phyloP scores from a whole-genome alignment of 2,888 invertebrate species.

The Petrolisthes cinctipes region DNA sequence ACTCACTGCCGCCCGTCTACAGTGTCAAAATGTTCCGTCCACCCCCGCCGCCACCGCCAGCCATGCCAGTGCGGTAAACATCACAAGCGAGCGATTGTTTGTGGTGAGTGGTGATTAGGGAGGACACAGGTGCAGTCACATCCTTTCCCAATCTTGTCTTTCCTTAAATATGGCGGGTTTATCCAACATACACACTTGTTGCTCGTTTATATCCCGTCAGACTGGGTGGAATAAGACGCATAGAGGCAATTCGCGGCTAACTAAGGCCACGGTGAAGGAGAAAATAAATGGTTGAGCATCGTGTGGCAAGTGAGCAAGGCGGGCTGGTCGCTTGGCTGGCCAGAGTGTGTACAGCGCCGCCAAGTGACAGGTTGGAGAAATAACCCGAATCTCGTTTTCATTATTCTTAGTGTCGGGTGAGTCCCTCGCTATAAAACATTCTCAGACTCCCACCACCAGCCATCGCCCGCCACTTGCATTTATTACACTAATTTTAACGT shows the following conservation, averaged over 20 bases:
- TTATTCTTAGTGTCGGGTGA: constrained; percentile 27
- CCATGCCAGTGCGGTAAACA: constrained; percentile 33
- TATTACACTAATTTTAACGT: background rate
- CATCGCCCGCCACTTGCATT: background rate
- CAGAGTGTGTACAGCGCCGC: constrained; percentile 41
- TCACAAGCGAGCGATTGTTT: constrained; percentile 38
- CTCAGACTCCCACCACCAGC: background rate
- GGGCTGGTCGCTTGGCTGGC: constrained; percentile 29
- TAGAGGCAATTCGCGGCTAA: no score
- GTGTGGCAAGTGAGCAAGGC: constrained; percentile 9
- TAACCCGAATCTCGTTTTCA: constrained; percentile 42
- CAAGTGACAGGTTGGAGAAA: constrained; percentile 42
- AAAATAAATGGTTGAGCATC: background rate
- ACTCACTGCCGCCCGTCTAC: background rate
- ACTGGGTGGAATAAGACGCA: no score
- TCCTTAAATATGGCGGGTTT: background rate
- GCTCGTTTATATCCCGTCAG: no score
- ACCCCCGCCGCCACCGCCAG: background rate
- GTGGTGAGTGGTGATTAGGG: constrained; percentile 28
- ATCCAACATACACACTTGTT: background rate
- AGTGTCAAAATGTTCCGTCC: constrained; percentile 32
- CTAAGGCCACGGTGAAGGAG: no score
- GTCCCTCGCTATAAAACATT: constrained; percentile 10
- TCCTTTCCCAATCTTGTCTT: background rate
- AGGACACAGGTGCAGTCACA: background rate